Percentiles rank a stretch among this genome's conserved stretches.
These are phyloP conservation scores for Calonectris borealis DNA, from an alignment of 2,113 vertebrate genomes.

Conservation along the genomic window DNA sequence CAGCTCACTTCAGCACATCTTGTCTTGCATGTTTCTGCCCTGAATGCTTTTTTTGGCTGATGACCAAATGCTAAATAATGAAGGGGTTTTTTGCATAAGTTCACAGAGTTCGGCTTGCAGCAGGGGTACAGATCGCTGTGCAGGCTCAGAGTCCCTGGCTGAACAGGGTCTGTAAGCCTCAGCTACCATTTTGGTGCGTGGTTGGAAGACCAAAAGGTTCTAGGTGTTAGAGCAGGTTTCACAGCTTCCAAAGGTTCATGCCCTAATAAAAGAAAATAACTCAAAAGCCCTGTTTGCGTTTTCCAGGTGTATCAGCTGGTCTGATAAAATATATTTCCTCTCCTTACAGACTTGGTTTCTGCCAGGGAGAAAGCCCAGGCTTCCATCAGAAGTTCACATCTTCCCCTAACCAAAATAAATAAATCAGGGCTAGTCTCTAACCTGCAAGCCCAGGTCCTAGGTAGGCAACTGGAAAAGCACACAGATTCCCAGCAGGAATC, in stretches of 20 bases:
- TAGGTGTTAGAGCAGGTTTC: background rate
- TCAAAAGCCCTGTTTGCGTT: background rate
- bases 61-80: background rate
- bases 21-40: background rate
- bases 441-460: background rate
- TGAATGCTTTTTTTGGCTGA: background rate
- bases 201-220: too few relatives aligned
- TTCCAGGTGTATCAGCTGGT: background rate
- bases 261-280: background rate
- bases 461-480: background rate
- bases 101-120: background rate
- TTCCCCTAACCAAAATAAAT: background rate
- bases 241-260: background rate
- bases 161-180: background rate
- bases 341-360: background rate
- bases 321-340: background rate
- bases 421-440: background rate
- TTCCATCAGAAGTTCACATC: background rate
- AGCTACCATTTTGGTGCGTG: background rate
- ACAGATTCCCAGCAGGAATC: background rate
- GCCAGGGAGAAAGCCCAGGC: background rate
- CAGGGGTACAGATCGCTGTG: background rate
- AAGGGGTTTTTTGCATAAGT: background rate
- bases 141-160: too few relatives aligned
- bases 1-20: background rate